These are phyloP conservation scores for Palloptera scutellata DNA, from an alignment of 2,888 invertebrate genomes.

Conservation along the genomic window DNA sequence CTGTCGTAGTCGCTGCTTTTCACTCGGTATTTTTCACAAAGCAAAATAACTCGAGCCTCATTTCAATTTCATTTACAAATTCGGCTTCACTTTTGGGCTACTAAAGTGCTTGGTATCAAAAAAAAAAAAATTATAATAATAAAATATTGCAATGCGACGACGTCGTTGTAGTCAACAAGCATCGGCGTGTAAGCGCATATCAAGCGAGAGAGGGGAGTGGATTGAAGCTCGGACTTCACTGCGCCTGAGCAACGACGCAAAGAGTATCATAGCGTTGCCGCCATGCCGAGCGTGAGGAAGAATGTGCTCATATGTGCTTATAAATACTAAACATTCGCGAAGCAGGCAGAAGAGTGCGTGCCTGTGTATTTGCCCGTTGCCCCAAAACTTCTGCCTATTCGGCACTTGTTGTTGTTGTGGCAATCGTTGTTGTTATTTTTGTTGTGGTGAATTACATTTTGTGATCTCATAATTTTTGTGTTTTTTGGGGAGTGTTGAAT, in stretches of 20 bases:
- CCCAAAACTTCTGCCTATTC: neutral
- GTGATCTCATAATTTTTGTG: conserved; percentile 24
- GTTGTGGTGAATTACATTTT: conserved; percentile 28
- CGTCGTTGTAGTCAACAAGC: neutral
- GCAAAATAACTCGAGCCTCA: too few relatives aligned
- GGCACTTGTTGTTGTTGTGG: conserved; percentile 1
- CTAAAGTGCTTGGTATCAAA: neutral
- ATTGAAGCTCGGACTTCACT: neutral
- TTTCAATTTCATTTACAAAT: neutral
- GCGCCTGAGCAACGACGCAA: conserved; percentile 5
- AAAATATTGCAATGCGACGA: neutral
- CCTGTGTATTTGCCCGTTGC: neutral
- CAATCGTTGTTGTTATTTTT: conserved; percentile 17
- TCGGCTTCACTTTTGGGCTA: conserved; percentile 4
- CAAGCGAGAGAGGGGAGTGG: too few relatives aligned
- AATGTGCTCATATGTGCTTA: neutral
- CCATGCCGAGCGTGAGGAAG: neutral
- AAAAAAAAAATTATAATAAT: neutral
- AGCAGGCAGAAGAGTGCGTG: too few relatives aligned
- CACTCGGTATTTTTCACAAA: too few relatives aligned
- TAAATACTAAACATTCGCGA: too few relatives aligned
- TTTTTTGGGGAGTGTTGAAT: neutral
- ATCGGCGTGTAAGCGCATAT: too few relatives aligned
- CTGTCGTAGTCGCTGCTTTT: too few relatives aligned
- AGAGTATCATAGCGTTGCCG: too few relatives aligned